Evolutionary conservation across 2,888 invertebrate genomes (phyloP), one percentile per base, ranked within the genome.

Genomic region (Anthoptus insignis): DNA sequence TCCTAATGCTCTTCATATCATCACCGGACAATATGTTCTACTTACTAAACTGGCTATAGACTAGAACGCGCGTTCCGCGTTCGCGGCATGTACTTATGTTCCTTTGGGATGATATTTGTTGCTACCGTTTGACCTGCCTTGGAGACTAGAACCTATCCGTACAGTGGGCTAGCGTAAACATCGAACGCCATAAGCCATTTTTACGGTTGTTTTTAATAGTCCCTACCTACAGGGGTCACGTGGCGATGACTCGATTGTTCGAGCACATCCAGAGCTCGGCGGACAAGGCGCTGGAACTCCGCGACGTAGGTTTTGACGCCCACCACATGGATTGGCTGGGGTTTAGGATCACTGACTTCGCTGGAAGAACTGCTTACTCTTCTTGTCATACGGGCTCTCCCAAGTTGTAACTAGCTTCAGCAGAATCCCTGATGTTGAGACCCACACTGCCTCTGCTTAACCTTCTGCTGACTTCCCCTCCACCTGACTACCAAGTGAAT

Each of bases 131-230:
- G 11, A 29, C 6, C 14, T 24, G 29, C 24, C 59, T 50, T 37
- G 59, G 50, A 59, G 59, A 37, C 39, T 37, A 32, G 50, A 37
- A 50, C 39, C 37, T 59, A 34, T 59, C 50, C 13, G 9, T 59
- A 3, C n/a, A 49, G 49, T 59, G 49, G 22, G 37, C 34, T 11
- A 21, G 37, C n/a, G 49, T 49, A 34, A 34, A 59, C 19, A 4
- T 13, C 13, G 49, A 29, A 11, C 29, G 29, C 8, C 4, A 32
- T 2, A n/a, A 29, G 16, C 32, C 52, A 29, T 16, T 3, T 52
- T 3, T 52, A 52, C 19, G 52, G 29, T 16, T 52, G 52, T 16
- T 29, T 52, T n/a, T 52, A 52, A 29, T 29, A 29, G 52, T 52
- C 52, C 32, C 8, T n/a, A n/a, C n/a, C n/a, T n/a, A 52, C 16